A percentile compares a stretch with the other conserved stretches of the same genome.
Conservation (phyloP, 2,113 vertebrate genomes). For the Phainopepla nitens region DNA sequence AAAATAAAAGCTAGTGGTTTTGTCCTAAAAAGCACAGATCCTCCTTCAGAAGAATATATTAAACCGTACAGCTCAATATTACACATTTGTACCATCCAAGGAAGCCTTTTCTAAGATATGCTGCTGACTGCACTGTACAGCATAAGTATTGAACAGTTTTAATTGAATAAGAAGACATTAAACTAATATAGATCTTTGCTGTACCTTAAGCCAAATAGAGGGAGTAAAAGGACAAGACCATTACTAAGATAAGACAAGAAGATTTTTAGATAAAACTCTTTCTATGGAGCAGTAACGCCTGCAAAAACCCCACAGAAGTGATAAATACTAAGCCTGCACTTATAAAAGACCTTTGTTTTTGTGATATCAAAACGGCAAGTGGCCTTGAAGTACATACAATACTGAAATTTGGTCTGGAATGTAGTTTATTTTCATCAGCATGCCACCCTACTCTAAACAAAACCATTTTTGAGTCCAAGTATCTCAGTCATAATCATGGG, state of each 20-base stretch:
- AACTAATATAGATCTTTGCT: constrained; percentile 54
- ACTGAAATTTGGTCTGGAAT: background rate
- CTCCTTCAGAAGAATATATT: constrained; percentile 37
- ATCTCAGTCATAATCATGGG: background rate
- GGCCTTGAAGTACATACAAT: background rate
- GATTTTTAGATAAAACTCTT: constrained; percentile 45
- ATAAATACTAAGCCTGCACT: background rate
- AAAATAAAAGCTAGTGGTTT: constrained; percentile 46
- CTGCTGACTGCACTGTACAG: background rate
- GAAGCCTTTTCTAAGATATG: background rate
- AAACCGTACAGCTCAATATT: background rate
- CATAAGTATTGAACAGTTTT: background rate
- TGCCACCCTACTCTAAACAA: background rate
- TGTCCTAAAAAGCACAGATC: constrained; percentile 45
- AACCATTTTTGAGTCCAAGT: background rate
- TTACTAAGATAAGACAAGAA: constrained; percentile 47
- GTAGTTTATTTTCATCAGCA: background rate
- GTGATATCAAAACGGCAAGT: background rate
- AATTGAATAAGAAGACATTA: constrained; percentile 49
- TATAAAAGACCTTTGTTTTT: background rate
- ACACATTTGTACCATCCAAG: background rate
- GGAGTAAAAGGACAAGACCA: constrained; percentile 25
- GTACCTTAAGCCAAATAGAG: constrained; percentile 10
- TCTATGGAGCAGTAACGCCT: constrained; percentile 32
- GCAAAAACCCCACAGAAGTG: background rate